Percentiles rank a stretch among this genome's conserved stretches.
These are phyloP conservation scores for Odontothrips loti DNA, from an alignment of 2,888 invertebrate genomes.

Conservation along the genomic window DNA sequence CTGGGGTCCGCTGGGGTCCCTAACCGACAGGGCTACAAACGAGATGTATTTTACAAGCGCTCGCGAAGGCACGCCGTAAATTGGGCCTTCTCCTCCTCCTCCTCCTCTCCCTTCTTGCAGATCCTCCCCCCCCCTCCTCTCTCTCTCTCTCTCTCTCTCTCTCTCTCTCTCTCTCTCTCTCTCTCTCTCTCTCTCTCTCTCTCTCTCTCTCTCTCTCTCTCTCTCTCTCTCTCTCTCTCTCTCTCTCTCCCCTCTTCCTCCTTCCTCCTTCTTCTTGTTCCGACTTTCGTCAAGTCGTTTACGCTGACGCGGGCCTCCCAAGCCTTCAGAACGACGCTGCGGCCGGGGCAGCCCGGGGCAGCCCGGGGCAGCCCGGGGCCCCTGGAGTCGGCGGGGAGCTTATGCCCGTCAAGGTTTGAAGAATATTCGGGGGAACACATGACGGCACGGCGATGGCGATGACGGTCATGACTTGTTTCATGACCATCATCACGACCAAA, in stretches of 20 bases:
- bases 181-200: background rate
- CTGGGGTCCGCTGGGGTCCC: background rate
- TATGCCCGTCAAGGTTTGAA: too few species aligned
- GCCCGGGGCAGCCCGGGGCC: too few species aligned
- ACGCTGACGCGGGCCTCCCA: too few species aligned
- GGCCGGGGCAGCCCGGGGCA: too few species aligned
- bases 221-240: background rate
- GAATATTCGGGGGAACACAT: too few species aligned
- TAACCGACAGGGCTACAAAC: background rate
- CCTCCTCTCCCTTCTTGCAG: background rate
- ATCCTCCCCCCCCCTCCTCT: background rate
- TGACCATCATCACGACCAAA: too few species aligned
- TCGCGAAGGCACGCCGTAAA: background rate
- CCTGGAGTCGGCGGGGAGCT: too few species aligned
- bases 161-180: background rate
- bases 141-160: background rate
- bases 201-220: constrained; percentile 14
- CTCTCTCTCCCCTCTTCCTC: background rate
- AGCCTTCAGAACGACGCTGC: too few species aligned
- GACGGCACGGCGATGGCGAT: too few species aligned
- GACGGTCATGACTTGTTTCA: too few species aligned
- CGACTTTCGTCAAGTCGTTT: too few species aligned
- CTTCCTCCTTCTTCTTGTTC: background rate
- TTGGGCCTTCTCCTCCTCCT: background rate
- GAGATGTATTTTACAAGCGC: background rate